These are phyloP conservation scores for Dipodomys spectabilis DNA, from an alignment of 2,113 vertebrate genomes.

Conservation along the genomic window DNA sequence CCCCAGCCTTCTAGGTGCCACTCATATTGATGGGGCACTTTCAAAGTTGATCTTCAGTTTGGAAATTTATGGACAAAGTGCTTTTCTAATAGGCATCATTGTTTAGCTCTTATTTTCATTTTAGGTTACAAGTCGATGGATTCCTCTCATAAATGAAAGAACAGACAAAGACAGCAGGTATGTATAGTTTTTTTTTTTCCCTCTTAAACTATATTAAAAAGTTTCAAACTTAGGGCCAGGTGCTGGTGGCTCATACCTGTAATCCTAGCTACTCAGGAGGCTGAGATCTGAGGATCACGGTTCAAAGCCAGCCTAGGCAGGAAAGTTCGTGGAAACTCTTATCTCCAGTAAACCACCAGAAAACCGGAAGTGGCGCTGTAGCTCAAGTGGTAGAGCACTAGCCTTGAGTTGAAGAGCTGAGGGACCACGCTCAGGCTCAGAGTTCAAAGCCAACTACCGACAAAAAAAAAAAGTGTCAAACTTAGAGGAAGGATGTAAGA, in stretches of 20 bases:
- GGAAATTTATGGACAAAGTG: background rate
- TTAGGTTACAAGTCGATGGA: slow-evolving; percentile 98
- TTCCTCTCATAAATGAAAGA: slow-evolving; percentile 98
- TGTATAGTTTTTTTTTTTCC: slow-evolving; percentile 60
- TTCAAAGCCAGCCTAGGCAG: too few relatives aligned
- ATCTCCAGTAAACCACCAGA: too few relatives aligned
- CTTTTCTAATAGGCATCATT: slow-evolving; percentile 46
- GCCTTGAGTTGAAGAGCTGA: too few relatives aligned
- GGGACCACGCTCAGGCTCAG: too few relatives aligned
- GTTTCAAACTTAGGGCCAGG: background rate
- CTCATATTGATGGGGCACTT: background rate
- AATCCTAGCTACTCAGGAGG: too few relatives aligned
- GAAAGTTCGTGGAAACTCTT: too few relatives aligned
- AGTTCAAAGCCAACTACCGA: too few relatives aligned
- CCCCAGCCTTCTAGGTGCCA: background rate
- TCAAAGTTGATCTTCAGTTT: slow-evolving; percentile 32
- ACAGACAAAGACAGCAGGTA: slow-evolving; percentile 99
- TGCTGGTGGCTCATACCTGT: too few relatives aligned
- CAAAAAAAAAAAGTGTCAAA: slow-evolving; percentile 14
- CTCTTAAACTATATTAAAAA: slow-evolving; percentile 36
- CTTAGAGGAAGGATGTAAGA: slow-evolving; percentile 24
- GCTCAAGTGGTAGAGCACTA: too few relatives aligned
- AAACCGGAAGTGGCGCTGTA: too few relatives aligned
- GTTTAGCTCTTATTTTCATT: slow-evolving; percentile 67
- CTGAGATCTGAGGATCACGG: too few relatives aligned